A percentile compares a stretch with the other conserved stretches of the same genome.
Evolutionary conservation across 2,888 invertebrate species (phyloP).

Genomic region (Linnaemya vulpina): DNA sequence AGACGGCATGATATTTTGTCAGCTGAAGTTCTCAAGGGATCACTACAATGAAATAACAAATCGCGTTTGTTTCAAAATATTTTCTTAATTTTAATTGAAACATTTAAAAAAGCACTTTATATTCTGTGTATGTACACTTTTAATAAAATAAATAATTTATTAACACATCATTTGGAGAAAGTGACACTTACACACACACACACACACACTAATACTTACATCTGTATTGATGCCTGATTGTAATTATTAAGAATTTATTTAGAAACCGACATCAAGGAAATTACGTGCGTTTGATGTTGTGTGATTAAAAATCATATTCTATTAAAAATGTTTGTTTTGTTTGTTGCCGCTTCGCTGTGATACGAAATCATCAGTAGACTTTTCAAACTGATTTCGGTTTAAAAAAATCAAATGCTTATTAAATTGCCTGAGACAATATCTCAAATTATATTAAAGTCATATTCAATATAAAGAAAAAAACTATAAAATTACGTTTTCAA

Average conservation of each 20-base stretch:
- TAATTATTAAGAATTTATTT: not conserved
- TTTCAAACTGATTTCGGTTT: too few species aligned
- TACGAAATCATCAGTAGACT: too few species aligned
- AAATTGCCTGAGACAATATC: not conserved
- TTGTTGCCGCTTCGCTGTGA: too few species aligned
- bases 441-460: too few species aligned
- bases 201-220: too few species aligned
- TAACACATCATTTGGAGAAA: too few species aligned
- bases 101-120: constrained; percentile 14
- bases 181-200: not conserved
- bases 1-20: not conserved
- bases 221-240: not conserved
- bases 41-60: constrained; percentile 11
- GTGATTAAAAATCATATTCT: not conserved
- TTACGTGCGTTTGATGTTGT: not conserved
- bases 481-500: too few species aligned
- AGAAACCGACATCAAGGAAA: not conserved
- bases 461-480: not conserved
- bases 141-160: too few species aligned
- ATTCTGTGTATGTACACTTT: not conserved
- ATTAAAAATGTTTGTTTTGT: too few species aligned
- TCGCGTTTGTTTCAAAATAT: constrained; percentile 19
- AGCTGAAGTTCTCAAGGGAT: not conserved
- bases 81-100: not conserved
- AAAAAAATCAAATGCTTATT: too few species aligned